Base-by-base conservation (phyloP, 2,888 invertebrate genomes). In the Temnothorax ravouxi region DNA sequence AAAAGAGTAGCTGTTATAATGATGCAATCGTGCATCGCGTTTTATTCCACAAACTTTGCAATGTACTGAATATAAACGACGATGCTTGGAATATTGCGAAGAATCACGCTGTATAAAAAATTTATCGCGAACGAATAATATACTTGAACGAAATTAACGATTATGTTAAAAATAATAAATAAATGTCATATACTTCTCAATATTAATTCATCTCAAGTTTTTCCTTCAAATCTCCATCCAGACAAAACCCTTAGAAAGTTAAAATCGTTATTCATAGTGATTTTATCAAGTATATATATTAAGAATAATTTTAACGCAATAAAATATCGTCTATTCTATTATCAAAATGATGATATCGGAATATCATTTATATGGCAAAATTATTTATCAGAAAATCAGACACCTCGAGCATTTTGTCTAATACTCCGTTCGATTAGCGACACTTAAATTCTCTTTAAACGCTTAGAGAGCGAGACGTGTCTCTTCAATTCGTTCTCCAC, bases 11-110 rank as follows among this genome's bases (percentile, higher is more conserved):
- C 29, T 1, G 18, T 21, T 25, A 56, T 34, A 38, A 25, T 52
- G 52, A 67, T 25, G 41, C 25, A 72, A n/a, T 21, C 38, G n/a
- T 15, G 34, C 64, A 9, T n/a, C 13, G 52, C 13, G 9, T 76
- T 76, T 52, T 13, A 41, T n/a, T 76, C 21, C n/a, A 41, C 2
- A 8, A 34, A 34, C 4, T 38, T 54, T 29, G 25, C 25, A 41
- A 25, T 41, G 34, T 47, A 38, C 9, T 59, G 15, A 62, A 75
- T 47, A 41, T 34, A 74, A 74, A 62, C 34, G 18, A 77, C 38
- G 21, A 54, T 25, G 13, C 25, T 52, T 38, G 8, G 3, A 6
- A 62, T n/a, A 29, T 29, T 44, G 9, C 47, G 15, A 47, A 47
- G 47, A 13, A 29, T 54, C 13, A 34, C n/a, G 25, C 15, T 3